These are phyloP conservation scores for Camelus bactrianus DNA, from an alignment of 2,113 vertebrate genomes.

Conservation along the genomic window DNA sequence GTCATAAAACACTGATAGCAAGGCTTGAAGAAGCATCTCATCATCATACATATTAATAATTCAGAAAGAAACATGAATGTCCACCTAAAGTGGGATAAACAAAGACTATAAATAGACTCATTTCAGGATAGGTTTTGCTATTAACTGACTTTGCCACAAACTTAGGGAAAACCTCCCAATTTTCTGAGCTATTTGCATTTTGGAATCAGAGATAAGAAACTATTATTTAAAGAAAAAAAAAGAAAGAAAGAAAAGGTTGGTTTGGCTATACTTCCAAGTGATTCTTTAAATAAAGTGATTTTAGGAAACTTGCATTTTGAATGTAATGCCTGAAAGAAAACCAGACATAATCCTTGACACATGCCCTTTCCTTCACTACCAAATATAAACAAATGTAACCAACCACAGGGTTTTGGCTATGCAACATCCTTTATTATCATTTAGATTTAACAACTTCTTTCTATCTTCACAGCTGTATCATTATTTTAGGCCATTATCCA, in stretches of 20 bases:
- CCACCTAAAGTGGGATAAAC: neutral
- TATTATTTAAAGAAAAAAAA: neutral
- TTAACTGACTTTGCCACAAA: neutral
- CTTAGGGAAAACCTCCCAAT: neutral
- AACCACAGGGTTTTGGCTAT: neutral
- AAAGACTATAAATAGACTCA: neutral
- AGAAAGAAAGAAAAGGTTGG: neutral
- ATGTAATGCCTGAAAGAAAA: neutral
- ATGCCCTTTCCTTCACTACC: neutral
- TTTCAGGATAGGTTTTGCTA: neutral
- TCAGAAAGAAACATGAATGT: neutral
- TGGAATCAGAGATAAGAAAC: constrained; percentile 34
- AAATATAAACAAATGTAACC: constrained; percentile 1
- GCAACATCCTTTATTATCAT: neutral
- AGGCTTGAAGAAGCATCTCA: neutral
- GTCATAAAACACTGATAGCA: neutral
- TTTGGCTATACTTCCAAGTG: neutral
- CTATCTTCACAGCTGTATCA: neutral
- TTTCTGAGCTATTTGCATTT: constrained; percentile 24
- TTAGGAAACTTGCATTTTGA: neutral
- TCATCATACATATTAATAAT: neutral
- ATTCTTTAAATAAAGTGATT: neutral
- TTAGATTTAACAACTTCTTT: neutral
- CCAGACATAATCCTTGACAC: neutral
- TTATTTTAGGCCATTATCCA: neutral